Percentiles rank a stretch among this genome's conserved stretches.
These are phyloP conservation scores for Oconnorella tubifera DNA, from an alignment of 2,888 invertebrate species.

Conservation along the genomic window DNA sequence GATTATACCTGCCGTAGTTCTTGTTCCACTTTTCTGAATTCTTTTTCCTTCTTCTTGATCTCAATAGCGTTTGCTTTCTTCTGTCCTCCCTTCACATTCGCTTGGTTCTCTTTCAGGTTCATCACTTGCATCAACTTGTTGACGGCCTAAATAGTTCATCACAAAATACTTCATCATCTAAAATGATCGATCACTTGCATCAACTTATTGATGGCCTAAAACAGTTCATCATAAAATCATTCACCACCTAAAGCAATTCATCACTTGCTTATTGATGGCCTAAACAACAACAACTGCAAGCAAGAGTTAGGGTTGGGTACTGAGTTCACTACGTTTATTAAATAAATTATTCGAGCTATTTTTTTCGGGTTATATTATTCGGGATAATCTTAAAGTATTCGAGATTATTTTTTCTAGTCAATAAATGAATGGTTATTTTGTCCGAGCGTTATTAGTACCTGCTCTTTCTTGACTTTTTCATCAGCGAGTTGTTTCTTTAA, in stretches of 20 bases:
- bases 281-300: no score
- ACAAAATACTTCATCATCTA: background rate
- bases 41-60: constrained; percentile 70
- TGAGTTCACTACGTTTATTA: no score
- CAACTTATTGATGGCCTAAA: background rate
- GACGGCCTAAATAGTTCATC: constrained; percentile 73
- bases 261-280: no score
- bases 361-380: no score
- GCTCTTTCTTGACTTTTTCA: constrained; percentile 52
- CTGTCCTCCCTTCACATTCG: constrained; percentile 54
- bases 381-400: no score
- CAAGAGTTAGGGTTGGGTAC: no score
- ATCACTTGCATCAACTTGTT: constrained; percentile 96
- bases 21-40: constrained; percentile 35
- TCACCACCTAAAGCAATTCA: no score
- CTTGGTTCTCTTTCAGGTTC: constrained; percentile 76
- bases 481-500: constrained; percentile 46
- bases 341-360: no score
- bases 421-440: no score
- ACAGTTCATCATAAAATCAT: background rate
- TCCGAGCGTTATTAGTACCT: no score
- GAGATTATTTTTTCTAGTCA: no score
- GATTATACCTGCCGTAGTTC: constrained; percentile 35
- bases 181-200: background rate
- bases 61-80: constrained; percentile 64